Evolutionary conservation across 2,797 vertebrate genomes (phyloP).

Genomic region (Netta rufina): DNA sequence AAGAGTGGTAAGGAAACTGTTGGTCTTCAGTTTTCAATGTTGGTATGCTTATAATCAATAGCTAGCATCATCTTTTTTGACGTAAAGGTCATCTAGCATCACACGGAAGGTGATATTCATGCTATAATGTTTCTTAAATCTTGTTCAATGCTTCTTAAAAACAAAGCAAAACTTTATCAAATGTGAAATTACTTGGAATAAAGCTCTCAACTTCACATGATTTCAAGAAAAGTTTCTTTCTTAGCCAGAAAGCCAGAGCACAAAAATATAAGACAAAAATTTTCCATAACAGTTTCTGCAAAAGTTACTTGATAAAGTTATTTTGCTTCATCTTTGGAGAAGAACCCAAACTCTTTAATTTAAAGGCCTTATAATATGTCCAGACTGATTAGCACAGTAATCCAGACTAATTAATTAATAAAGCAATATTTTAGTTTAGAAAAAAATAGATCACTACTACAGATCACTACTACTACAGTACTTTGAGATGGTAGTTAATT

Average conservation of each 20-base stretch:
- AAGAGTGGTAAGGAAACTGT: background rate
- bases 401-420: background rate
- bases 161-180: background rate
- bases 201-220: background rate
- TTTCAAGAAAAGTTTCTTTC: background rate
- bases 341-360: background rate
- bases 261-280: background rate
- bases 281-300: background rate
- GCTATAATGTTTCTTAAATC: too few species aligned
- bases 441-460: background rate
- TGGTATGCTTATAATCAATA: background rate
- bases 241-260: background rate
- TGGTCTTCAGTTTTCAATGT: background rate
- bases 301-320: background rate
- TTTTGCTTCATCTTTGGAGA: background rate
- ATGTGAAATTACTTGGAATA: background rate
- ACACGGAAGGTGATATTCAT: background rate
- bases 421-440: background rate
- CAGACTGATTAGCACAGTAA: background rate
- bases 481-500: background rate
- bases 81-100: background rate
- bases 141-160: background rate
- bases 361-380: background rate
- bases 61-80: background rate
- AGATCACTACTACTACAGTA: too few species aligned